These are phyloP conservation scores for Taenioides sp. DNA, from an alignment of 2,797 vertebrate species.

Conservation along the genomic window DNA sequence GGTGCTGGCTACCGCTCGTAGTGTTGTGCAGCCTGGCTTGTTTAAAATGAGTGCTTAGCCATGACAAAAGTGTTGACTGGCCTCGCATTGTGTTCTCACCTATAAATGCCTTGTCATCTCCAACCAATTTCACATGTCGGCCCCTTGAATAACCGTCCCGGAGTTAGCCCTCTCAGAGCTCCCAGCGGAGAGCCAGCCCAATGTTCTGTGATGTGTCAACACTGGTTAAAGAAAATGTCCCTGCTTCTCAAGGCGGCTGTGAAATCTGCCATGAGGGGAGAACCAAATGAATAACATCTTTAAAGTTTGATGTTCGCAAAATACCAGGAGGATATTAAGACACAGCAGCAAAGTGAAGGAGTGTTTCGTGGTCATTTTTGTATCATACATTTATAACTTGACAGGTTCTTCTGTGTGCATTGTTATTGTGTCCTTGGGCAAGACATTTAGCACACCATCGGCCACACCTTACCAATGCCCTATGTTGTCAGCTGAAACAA, in stretches of 20 bases:
- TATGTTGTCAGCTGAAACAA: no score
- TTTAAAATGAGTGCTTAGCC: constrained; percentile 24
- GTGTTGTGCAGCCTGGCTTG: constrained; percentile 22
- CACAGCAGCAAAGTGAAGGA: not conserved
- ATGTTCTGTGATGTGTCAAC: constrained; percentile 20
- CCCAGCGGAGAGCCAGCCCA: constrained; percentile 13
- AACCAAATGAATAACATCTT: constrained; percentile 1
- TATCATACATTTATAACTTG: not conserved
- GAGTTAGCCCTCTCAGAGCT: constrained; percentile 25
- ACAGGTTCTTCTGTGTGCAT: no score
- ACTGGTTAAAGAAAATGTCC: constrained; percentile 7
- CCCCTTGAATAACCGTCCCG: constrained; percentile 24
- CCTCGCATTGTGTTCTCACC: constrained; percentile 40
- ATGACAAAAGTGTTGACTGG: constrained; percentile 41
- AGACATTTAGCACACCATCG: not conserved
- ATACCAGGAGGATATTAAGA: not conserved
- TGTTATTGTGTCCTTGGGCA: not conserved
- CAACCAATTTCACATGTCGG: constrained; percentile 38
- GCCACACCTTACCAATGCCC: no score
- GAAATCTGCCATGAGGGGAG: not conserved
- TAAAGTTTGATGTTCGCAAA: not conserved
- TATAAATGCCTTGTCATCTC: constrained; percentile 46
- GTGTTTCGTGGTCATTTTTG: not conserved
- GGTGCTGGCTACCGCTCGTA: constrained; percentile 14
- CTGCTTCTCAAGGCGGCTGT: constrained; percentile 11